Evolutionary conservation across 2,888 invertebrate species (phyloP), one percentile per base, ranked within the genome.

Genomic region (Lasioglossum marginatum): DNA sequence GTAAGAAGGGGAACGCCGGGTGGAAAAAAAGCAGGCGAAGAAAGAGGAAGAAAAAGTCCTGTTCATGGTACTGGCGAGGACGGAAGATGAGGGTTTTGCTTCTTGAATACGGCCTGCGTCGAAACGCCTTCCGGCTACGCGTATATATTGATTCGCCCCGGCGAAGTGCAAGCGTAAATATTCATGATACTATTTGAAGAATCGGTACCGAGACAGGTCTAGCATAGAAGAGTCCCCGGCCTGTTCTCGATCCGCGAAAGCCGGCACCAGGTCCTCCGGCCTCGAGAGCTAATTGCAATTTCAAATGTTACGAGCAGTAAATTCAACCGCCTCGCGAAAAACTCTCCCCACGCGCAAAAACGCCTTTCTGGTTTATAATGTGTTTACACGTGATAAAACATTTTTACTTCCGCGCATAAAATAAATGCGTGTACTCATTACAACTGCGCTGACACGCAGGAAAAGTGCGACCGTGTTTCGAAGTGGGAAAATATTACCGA

Each of bases 131-230:
- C 80, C 71, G 75, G 88, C 77, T 85, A 86, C 77, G 78, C 85
- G 86, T 52, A 52, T 88, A 89, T 91, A 94, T 93, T 93, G 94
- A 94, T 93, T 93, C 92, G 86, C 5, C 27, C 86, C 86, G 82
- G 87, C 89, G 81, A 90, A 92, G 91, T 87, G 89, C 87, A n/a
- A 88, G 85, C 88, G 93, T 94, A 94, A 94, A 94, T 94, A 94
- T 94, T 94, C 94, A 94, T 94, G 93, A 91, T 89, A 92, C 92
- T 90, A 91, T 92, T 92, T 88, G 92, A 89, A 92, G 93, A 92
- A 93, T 94, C 92, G 91, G 85, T 82, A 85, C 77, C 87, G 78
- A 89, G 88, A n/a, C 19, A 48, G 2, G 48, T 10, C 52, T 10
- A 52, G 52, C 52, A n/a, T 52, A 10, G 52, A 52, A 3, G 52